Conservation (phyloP, 2,797 vertebrate genomes). For the Mus minutoides region DNA sequence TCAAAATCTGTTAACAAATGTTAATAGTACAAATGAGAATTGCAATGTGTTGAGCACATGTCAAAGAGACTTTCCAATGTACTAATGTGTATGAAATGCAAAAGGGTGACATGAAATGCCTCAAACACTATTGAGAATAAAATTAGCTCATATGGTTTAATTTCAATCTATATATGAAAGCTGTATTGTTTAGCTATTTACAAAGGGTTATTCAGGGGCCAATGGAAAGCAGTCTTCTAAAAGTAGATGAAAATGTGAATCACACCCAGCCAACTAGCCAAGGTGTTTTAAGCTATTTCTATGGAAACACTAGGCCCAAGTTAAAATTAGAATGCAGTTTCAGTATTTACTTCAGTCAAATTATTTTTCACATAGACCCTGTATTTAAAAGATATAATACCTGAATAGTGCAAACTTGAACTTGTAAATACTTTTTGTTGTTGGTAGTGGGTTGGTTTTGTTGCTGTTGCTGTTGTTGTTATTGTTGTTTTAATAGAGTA, state of each 20-base stretch:
- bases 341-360: background rate
- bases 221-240: background rate
- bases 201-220: background rate
- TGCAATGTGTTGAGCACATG: background rate
- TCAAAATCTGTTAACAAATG: background rate
- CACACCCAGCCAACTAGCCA: background rate
- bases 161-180: background rate
- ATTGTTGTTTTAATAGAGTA: background rate
- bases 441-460: background rate
- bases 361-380: background rate
- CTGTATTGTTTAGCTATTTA: background rate
- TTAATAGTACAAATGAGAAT: constrained; percentile 1
- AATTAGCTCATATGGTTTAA: background rate
- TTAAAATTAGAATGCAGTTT: constrained; percentile 29
- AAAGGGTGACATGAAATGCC: background rate
- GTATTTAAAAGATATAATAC: background rate
- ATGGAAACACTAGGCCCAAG: background rate
- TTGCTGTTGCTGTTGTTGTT: background rate
- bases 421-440: background rate
- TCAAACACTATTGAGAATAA: background rate
- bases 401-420: background rate
- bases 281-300: constrained; percentile 7
- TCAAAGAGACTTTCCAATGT: background rate
- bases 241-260: constrained; percentile 16
- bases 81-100: background rate